Conservation (phyloP, 2,888 invertebrate genomes). For the Miltochrista miniata region DNA sequence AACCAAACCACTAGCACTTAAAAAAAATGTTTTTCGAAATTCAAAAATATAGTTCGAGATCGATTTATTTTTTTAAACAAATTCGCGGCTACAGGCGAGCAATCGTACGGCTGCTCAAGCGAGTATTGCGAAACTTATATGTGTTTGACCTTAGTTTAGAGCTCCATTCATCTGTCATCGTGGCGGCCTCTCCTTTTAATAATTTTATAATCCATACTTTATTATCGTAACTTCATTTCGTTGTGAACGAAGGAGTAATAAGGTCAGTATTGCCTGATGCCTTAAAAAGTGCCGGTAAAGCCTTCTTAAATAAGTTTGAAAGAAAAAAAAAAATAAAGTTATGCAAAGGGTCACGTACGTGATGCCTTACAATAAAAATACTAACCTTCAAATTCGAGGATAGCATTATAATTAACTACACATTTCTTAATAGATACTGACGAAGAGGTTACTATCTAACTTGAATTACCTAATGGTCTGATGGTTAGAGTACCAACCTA, state of each 20-base stretch:
- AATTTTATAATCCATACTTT: conserved; percentile 32
- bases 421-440: too few species aligned
- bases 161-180: conserved; percentile 36
- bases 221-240: neutral
- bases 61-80: conserved; percentile 12
- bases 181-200: conserved; percentile 34
- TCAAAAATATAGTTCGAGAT: neutral
- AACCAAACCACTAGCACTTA: neutral
- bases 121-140: conserved; percentile 38
- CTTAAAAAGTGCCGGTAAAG: neutral
- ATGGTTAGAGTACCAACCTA: too few species aligned
- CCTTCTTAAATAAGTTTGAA: neutral
- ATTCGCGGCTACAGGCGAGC: conserved; percentile 33
- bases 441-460: too few species aligned
- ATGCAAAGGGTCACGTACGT: too few species aligned
- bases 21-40: neutral
- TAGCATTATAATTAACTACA: too few species aligned
- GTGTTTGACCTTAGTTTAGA: conserved; percentile 36
- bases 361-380: too few species aligned
- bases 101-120: conserved; percentile 23
- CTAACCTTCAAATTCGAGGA: too few species aligned
- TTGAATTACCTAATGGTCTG: too few species aligned
- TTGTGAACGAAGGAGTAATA: conserved; percentile 4
- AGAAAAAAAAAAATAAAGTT: too few species aligned
- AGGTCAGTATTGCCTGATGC: neutral